phyloP scores from a whole-genome alignment of 2,888 invertebrate genomes.

The Orthosia cruda region DNA sequence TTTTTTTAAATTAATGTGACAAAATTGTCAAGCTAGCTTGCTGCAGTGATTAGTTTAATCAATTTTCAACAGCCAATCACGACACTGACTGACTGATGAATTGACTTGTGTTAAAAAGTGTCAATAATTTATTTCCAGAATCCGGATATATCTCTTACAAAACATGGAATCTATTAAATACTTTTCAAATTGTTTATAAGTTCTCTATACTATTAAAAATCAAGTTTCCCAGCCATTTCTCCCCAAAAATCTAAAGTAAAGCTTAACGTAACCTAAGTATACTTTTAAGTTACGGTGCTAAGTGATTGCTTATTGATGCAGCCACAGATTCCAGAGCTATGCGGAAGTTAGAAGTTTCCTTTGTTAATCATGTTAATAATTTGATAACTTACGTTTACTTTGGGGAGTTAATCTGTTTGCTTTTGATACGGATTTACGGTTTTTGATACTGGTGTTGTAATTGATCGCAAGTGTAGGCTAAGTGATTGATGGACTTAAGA shows the following conservation, averaged over 20 bases:
- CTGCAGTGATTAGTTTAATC: too few species aligned
- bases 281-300: conserved; percentile 73
- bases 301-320: conserved; percentile 84
- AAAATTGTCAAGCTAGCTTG: too few species aligned
- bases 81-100: too few species aligned
- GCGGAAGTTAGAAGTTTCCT: conserved; percentile 84
- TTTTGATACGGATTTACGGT: conserved; percentile 55
- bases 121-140: too few species aligned
- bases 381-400: conserved; percentile 67
- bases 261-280: conserved; percentile 56
- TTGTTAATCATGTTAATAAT: conserved; percentile 83
- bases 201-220: too few species aligned
- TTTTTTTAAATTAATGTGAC: too few species aligned
- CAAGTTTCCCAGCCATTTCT: not conserved
- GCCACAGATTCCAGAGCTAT: conserved; percentile 78
- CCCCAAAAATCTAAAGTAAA: not conserved
- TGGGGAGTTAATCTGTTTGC: conserved; percentile 61
- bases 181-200: too few species aligned
- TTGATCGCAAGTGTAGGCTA: conserved; percentile 39
- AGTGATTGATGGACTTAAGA: conserved; percentile 6
- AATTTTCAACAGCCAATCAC: too few species aligned
- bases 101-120: too few species aligned
- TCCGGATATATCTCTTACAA: too few species aligned
- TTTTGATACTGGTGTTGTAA: conserved; percentile 37
- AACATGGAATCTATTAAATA: too few species aligned